A percentile compares a stretch with the other conserved stretches of the same genome.
These are phyloP conservation scores for Philopotamus ludificatus DNA, from an alignment of 1,140 invertebrate genomes.

Conservation along the genomic window DNA sequence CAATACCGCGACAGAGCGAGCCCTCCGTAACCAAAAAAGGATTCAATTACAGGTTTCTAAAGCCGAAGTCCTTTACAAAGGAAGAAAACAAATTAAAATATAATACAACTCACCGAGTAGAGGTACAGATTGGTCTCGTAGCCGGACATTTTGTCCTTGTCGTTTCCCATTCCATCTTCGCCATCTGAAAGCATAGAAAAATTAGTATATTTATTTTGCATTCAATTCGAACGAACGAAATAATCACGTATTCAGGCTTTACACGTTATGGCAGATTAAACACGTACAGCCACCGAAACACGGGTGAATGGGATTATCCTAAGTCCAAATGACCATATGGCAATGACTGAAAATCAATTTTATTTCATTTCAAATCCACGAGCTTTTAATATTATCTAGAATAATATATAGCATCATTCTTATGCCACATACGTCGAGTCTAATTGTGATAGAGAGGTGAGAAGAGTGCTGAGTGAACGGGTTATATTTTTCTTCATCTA, in stretches of 20 bases:
- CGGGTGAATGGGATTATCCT: background rate
- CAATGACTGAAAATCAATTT: no score
- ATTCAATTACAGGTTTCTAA: no score
- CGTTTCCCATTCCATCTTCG: constrained; percentile 62
- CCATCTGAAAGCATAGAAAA: constrained; percentile 58
- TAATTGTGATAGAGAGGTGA: constrained; percentile 19
- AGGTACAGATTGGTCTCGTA: constrained; percentile 74
- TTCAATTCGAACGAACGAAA: background rate
- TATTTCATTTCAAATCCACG: no score
- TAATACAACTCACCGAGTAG: constrained; percentile 61
- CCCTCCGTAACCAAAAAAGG: no score
- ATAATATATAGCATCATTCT: constrained; percentile 8
- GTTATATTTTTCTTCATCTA: constrained; percentile 2
- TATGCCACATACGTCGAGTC: background rate
- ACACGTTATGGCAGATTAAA: background rate
- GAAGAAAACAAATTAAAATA: background rate
- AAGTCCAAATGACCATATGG: background rate
- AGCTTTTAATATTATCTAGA: constrained; percentile 1
- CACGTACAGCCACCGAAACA: background rate
- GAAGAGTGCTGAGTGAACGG: background rate
- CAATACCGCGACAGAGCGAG: no score
- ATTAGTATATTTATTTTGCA: no score
- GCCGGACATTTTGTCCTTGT: constrained; percentile 62
- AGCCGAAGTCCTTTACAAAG: background rate
- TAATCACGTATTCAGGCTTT: background rate